Percentiles rank a stretch among this genome's conserved stretches.
Evolutionary conservation across 2,113 vertebrate genomes (phyloP).

Genomic region (Passer montanus): DNA sequence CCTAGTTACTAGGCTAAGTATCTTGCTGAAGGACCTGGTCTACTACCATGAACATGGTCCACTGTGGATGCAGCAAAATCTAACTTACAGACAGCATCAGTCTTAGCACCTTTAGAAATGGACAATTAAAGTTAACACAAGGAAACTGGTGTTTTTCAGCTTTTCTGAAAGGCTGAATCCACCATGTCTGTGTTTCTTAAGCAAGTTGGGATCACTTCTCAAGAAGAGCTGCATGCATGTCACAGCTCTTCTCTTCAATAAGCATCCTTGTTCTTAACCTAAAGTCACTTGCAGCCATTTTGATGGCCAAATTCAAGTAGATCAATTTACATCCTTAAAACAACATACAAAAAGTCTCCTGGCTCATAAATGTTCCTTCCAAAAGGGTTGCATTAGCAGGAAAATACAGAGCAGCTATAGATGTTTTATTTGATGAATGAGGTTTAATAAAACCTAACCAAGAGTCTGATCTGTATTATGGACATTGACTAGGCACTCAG

Average conservation of each 20-base stretch:
- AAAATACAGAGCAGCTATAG: background rate
- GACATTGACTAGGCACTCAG: background rate
- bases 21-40: background rate
- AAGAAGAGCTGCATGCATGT: background rate
- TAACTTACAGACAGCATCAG: background rate
- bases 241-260: background rate
- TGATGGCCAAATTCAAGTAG: background rate
- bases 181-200: background rate
- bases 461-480: background rate
- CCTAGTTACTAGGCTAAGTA: background rate
- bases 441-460: background rate
- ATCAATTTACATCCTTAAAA: background rate
- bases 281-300: background rate
- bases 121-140: background rate
- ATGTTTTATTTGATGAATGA: background rate
- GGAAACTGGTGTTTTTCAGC: background rate
- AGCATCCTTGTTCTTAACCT: background rate
- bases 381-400: background rate
- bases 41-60: background rate
- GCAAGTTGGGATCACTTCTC: background rate
- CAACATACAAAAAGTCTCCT: background rate
- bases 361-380: background rate
- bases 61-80: background rate
- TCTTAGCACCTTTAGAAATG: background rate
- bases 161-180: background rate